Evolutionary conservation across 1,140 invertebrate genomes (phyloP).

Genomic region (Pachypeltis micranthus): DNA sequence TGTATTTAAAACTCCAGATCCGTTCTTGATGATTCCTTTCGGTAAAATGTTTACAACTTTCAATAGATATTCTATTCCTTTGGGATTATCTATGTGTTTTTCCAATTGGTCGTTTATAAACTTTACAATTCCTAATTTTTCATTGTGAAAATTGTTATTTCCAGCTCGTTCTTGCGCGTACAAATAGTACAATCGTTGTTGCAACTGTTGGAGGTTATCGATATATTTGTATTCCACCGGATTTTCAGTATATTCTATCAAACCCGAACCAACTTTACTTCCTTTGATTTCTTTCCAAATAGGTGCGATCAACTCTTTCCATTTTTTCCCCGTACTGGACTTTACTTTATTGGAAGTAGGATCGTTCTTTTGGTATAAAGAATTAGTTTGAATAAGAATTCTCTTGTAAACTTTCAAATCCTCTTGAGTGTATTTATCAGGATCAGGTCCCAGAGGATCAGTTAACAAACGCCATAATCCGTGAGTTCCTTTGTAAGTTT

Average conservation of each 20-base stretch:
- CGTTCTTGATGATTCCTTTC: too few species aligned
- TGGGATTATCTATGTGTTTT: slow-evolving; percentile 5
- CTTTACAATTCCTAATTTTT: background rate
- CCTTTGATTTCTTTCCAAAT: background rate
- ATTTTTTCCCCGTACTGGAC: background rate
- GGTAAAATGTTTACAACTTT: too few species aligned
- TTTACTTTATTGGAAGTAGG: background rate
- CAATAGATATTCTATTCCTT: slow-evolving; percentile 12
- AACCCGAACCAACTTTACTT: background rate
- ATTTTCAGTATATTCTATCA: background rate
- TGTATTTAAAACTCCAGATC: too few species aligned
- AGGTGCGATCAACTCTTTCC: background rate
- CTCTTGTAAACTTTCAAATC: background rate
- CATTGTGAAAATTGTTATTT: slow-evolving; percentile 14
- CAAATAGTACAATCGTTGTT: background rate
- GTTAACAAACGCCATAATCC: too few species aligned
- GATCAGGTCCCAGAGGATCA: too few species aligned
- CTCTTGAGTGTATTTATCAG: background rate
- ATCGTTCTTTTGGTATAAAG: slow-evolving; percentile 1
- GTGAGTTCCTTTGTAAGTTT: too few species aligned
- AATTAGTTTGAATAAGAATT: background rate
- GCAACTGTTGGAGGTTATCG: slow-evolving; percentile 10
- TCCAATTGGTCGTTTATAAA: background rate
- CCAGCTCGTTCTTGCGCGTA: background rate
- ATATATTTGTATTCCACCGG: slow-evolving; percentile 5